phyloP scores from a whole-genome alignment of 2,113 vertebrate genomes.

The Gymnogyps californianus region DNA sequence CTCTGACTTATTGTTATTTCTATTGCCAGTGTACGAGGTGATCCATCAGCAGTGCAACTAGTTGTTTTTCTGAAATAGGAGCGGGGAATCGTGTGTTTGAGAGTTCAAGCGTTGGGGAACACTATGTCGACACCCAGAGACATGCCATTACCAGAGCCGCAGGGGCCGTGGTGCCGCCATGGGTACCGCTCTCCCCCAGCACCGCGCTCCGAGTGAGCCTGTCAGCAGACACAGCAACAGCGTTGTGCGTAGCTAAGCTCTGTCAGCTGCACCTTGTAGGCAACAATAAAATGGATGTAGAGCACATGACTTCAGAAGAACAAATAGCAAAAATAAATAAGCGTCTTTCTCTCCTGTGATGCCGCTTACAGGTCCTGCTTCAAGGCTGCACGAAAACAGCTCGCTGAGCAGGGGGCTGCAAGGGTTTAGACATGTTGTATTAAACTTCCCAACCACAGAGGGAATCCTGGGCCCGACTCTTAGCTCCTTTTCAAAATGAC shows the following conservation, averaged over 20 bases:
- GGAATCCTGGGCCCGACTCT: background rate
- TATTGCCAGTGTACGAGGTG: background rate
- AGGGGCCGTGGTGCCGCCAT: background rate
- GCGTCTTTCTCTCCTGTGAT: background rate
- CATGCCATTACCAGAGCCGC: accelerated
- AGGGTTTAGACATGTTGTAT: background rate
- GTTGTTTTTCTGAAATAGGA: background rate
- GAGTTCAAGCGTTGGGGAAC: background rate
- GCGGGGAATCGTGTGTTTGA: background rate
- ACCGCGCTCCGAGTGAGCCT: accelerated
- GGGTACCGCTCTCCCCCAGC: background rate
- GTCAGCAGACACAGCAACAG: background rate
- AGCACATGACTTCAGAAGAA: slow-evolving; percentile 16
- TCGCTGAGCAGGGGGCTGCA: background rate
- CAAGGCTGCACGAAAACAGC: background rate
- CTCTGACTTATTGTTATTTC: background rate
- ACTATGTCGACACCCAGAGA: background rate
- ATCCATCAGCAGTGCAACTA: background rate
- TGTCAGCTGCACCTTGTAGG: background rate
- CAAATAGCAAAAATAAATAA: slow-evolving; percentile 47
- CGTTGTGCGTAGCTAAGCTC: background rate
- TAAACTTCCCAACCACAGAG: background rate
- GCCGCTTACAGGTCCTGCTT: background rate
- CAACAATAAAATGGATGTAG: slow-evolving; percentile 30
- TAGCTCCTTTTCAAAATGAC: background rate